A percentile compares a stretch with the other conserved stretches of the same genome.
These are phyloP conservation scores for Drosophila kikkawai DNA, from an alignment of 1,140 invertebrate genomes.

Conservation along the genomic window DNA sequence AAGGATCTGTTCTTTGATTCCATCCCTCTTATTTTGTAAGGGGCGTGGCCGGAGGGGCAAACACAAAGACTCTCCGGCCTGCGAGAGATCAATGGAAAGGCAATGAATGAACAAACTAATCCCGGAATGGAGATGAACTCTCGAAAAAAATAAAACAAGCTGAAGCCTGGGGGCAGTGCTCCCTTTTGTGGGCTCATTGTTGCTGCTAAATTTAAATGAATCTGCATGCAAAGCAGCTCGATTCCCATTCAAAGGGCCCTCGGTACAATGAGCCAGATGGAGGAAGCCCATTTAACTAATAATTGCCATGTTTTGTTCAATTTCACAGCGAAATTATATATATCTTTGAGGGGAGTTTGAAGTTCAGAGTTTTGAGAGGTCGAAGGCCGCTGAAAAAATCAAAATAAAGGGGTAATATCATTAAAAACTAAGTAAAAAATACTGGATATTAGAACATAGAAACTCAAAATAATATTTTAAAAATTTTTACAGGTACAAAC, in stretches of 20 bases:
- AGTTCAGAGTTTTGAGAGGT: conserved; percentile 3
- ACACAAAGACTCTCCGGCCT: conserved; percentile 6
- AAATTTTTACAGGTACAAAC: no score
- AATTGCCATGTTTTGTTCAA: conserved; percentile 51
- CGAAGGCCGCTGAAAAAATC: conserved; percentile 2
- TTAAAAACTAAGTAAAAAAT: no score
- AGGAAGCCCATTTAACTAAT: conserved; percentile 62
- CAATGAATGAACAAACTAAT: conserved; percentile 43
- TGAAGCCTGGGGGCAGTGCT: conserved; percentile 10
- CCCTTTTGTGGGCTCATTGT: conserved; percentile 40
- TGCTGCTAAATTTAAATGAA: conserved; percentile 59
- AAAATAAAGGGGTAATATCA: neutral
- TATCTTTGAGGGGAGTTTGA: neutral
- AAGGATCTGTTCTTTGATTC: conserved; percentile 12
- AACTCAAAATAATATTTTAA: neutral
- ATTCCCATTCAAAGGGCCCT: conserved; percentile 41
- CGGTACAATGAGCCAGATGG: conserved; percentile 35
- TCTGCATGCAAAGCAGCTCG: conserved; percentile 56
- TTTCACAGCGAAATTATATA: conserved; percentile 7
- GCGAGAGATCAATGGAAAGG: conserved; percentile 50
- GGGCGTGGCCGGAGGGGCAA: conserved; percentile 17
- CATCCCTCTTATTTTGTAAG: neutral
- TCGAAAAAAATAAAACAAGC: conserved; percentile 3
- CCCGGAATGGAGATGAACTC: conserved; percentile 33
- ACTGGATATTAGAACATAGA: no score